phyloP scores from a whole-genome alignment of 2,113 vertebrate species.

The Indicator indicator region DNA sequence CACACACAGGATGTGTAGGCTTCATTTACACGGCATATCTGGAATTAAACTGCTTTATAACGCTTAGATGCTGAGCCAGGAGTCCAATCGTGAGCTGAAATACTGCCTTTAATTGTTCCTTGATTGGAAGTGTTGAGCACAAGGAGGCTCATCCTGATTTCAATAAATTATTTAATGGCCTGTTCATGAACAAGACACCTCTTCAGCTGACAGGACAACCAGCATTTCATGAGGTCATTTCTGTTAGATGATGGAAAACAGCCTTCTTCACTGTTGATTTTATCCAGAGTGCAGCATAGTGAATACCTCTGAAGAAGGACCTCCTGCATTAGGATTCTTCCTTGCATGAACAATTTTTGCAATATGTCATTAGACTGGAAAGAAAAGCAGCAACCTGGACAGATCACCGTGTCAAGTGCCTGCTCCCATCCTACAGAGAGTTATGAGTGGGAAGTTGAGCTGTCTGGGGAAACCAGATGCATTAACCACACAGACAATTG shows the following conservation, averaged over 20 bases:
- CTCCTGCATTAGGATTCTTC: background rate
- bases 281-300: background rate
- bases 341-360: background rate
- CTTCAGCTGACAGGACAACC: background rate
- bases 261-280: background rate
- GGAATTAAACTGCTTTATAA: background rate
- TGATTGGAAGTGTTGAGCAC: background rate
- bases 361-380: background rate
- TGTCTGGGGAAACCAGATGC: background rate
- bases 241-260: background rate
- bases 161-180: background rate
- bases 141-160: background rate
- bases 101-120: background rate
- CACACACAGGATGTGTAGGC: accelerated
- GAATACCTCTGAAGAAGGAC: background rate
- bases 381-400: background rate
- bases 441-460: background rate
- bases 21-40: background rate
- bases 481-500: background rate
- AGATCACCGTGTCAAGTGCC: background rate
- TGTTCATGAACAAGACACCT: background rate
- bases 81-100: background rate
- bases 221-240: accelerated
- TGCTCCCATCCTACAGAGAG: background rate
- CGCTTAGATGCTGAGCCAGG: background rate